These are phyloP conservation scores for Rhagoletis zephyria DNA, from an alignment of 1,140 invertebrate genomes.

Conservation along the genomic window DNA sequence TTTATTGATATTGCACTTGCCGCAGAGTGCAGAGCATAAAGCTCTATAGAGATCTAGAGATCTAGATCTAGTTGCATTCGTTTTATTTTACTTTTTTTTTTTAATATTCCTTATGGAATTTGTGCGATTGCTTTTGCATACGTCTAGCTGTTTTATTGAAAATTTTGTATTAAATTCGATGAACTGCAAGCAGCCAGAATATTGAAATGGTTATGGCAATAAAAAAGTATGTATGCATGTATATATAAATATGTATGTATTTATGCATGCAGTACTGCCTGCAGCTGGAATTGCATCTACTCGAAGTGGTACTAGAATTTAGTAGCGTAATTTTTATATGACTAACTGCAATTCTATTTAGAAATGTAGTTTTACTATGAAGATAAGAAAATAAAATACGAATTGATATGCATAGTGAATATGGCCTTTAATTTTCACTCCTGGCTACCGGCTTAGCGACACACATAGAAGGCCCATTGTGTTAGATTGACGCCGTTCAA, in stretches of 20 bases:
- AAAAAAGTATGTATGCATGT: too few species aligned
- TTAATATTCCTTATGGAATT: background rate
- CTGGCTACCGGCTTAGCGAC: too few species aligned
- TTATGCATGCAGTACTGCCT: too few species aligned
- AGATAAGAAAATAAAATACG: background rate
- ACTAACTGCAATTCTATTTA: background rate
- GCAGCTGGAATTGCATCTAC: too few species aligned
- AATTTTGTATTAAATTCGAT: conserved; percentile 1
- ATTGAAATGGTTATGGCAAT: too few species aligned
- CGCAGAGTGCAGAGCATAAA: background rate
- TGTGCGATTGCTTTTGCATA: background rate
- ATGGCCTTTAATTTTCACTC: too few species aligned
- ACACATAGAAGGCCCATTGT: too few species aligned
- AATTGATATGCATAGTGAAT: background rate
- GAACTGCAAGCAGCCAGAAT: background rate
- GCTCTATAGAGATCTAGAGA: too few species aligned
- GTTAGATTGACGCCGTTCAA: too few species aligned
- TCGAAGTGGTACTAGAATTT: too few species aligned
- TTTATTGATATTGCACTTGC: conserved; percentile 25
- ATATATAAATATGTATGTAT: too few species aligned
- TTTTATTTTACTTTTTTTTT: background rate
- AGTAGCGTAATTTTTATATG: too few species aligned
- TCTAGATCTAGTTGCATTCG: background rate
- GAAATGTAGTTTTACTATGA: background rate
- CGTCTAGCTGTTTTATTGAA: background rate